Conservation (phyloP, 2,113 vertebrate genomes). For the Dryoscopus gambensis region DNA sequence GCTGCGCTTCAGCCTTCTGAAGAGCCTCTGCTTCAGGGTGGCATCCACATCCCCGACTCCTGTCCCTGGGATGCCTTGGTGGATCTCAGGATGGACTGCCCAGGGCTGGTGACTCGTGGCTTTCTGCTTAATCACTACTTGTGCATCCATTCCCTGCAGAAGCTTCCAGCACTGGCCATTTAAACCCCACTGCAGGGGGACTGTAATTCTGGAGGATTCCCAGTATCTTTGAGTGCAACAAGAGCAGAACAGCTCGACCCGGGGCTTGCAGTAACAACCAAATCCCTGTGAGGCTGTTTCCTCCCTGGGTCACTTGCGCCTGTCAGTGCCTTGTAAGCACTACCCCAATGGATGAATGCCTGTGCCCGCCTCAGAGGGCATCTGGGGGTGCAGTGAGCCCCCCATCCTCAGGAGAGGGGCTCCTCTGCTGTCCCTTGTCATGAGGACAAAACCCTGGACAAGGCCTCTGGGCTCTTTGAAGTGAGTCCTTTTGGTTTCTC, state of each 20-base stretch:
- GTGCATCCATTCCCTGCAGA: not conserved
- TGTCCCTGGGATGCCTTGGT: not conserved
- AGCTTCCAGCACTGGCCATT: not conserved
- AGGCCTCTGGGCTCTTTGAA: not conserved
- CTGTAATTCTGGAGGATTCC: not conserved
- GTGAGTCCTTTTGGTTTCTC: not conserved
- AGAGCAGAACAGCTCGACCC: not conserved
- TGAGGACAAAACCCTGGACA: not conserved
- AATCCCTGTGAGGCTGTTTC: not conserved
- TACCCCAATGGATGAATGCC: not conserved
- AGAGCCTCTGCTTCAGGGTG: not conserved
- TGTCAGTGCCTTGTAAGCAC: not conserved
- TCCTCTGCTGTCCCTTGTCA: not conserved
- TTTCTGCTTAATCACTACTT: not conserved
- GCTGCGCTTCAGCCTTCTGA: accelerated
- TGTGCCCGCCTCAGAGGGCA: not conserved
- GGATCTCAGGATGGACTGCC: not conserved
- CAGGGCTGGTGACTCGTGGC: not conserved
- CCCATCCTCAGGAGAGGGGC: not conserved
- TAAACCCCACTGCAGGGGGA: not conserved
- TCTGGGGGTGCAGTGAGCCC: not conserved
- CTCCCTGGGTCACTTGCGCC: not conserved
- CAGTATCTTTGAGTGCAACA: accelerated
- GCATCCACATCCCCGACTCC: not conserved
- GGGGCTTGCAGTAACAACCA: not conserved